Percentiles rank a stretch among this genome's conserved stretches.
These are phyloP conservation scores for Phoebastria nigripes DNA, from an alignment of 2,797 vertebrate genomes.

Conservation along the genomic window DNA sequence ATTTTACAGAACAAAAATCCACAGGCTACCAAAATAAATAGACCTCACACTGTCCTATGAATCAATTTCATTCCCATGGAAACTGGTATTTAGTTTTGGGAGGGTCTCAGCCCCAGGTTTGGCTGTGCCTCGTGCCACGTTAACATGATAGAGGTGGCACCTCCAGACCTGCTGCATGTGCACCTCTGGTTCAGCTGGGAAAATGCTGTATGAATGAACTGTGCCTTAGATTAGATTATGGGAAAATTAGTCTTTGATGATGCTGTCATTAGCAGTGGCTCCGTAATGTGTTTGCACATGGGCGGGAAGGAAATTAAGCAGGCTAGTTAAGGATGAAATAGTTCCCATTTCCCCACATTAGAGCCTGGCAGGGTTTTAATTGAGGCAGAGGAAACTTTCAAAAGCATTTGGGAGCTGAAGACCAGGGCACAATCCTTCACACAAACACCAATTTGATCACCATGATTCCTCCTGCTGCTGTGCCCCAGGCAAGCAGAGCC, in stretches of 20 bases:
- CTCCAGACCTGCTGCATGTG: not conserved
- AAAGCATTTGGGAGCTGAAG: not conserved
- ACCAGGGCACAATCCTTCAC: not conserved
- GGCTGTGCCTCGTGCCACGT: not conserved
- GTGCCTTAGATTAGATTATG: not conserved
- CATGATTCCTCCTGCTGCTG: not conserved
- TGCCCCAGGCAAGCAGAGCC: not conserved
- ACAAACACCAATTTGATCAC: too few relatives aligned
- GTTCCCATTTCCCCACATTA: not conserved
- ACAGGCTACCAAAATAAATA: not conserved
- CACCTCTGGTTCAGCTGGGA: not conserved
- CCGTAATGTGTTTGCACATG: not conserved
- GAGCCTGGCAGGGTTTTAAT: not conserved
- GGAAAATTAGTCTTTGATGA: constrained; percentile 1
- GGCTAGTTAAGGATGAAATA: not conserved
- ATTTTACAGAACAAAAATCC: not conserved
- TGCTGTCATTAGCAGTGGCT: not conserved
- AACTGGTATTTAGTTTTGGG: not conserved
- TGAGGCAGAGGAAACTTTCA: not conserved
- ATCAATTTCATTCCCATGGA: not conserved
- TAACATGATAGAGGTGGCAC: not conserved
- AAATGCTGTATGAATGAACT: not conserved
- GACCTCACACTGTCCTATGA: not conserved
- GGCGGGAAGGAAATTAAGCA: not conserved
- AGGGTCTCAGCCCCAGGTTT: not conserved